Conservation (phyloP, 2,888 invertebrate genomes). For the Fabriciana adippe region DNA sequence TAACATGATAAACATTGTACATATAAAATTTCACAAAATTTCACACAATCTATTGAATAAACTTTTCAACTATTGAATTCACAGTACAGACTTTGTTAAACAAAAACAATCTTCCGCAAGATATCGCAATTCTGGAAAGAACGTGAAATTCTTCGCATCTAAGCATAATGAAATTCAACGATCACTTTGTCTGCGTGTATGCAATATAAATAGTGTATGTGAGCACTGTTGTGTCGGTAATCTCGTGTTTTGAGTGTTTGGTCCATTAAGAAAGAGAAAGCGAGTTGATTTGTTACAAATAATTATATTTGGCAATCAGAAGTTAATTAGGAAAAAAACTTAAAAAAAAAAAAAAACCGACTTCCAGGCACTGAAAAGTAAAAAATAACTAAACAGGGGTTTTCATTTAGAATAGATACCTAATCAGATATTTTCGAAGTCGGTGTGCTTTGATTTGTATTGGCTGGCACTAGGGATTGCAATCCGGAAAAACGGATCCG, state of each 20-base stretch:
- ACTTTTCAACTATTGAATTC: neutral
- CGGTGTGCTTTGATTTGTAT: no score
- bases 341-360: no score
- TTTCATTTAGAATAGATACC: no score
- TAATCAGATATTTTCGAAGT: no score
- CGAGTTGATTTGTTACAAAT: neutral
- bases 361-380: no score
- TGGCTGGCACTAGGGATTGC: no score
- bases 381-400: no score
- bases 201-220: slow-evolving; percentile 41
- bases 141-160: slow-evolving; percentile 15
- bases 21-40: neutral
- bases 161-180: slow-evolving; percentile 71
- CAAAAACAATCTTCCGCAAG: neutral
- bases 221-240: slow-evolving; percentile 47
- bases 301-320: neutral
- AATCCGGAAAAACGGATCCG: no score
- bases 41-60: neutral
- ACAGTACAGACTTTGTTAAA: slow-evolving; percentile 11
- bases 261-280: slow-evolving; percentile 10
- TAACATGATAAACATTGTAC: neutral
- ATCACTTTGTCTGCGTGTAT: slow-evolving; percentile 61
- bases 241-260: slow-evolving; percentile 39
- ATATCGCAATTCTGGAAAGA: slow-evolving; percentile 16
- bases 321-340: neutral